phyloP scores from a whole-genome alignment of 1,140 invertebrate species.

The Diuraphis noxia region DNA sequence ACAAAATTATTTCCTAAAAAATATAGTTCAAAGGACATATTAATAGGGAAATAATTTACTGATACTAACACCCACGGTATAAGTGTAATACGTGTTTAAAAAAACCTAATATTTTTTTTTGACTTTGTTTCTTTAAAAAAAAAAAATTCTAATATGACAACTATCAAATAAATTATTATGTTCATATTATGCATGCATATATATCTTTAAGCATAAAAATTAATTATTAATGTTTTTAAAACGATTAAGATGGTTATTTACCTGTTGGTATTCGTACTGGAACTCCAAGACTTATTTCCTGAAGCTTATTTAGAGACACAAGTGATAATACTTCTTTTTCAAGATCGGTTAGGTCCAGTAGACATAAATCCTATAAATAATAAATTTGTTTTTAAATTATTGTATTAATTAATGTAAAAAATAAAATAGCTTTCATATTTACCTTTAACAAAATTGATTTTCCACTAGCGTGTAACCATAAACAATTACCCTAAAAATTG shows the following conservation, averaged over 20 bases:
- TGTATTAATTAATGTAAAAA: not conserved
- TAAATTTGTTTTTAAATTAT: not conserved
- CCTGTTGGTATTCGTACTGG: constrained; percentile 72
- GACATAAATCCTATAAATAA: constrained; percentile 64
- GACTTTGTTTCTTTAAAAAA: not conserved
- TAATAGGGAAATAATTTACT: not conserved
- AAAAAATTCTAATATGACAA: not conserved
- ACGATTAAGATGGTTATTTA: constrained; percentile 60
- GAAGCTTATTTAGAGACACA: constrained; percentile 83
- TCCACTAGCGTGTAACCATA: constrained; percentile 78
- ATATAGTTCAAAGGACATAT: not conserved
- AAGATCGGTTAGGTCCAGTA: constrained; percentile 77
- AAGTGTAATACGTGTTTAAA: not conserved
- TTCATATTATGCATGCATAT: not conserved
- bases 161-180: not conserved
- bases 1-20: not conserved
- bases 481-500: constrained; percentile 73
- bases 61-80: not conserved
- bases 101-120: not conserved
- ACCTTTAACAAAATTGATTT: constrained; percentile 70
- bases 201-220: not conserved
- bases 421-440: not conserved
- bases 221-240: not conserved
- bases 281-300: constrained; percentile 82
- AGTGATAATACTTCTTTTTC: constrained; percentile 80